Base-by-base conservation (phyloP, 1,140 invertebrate genomes). In the Drosophila pachea region DNA sequence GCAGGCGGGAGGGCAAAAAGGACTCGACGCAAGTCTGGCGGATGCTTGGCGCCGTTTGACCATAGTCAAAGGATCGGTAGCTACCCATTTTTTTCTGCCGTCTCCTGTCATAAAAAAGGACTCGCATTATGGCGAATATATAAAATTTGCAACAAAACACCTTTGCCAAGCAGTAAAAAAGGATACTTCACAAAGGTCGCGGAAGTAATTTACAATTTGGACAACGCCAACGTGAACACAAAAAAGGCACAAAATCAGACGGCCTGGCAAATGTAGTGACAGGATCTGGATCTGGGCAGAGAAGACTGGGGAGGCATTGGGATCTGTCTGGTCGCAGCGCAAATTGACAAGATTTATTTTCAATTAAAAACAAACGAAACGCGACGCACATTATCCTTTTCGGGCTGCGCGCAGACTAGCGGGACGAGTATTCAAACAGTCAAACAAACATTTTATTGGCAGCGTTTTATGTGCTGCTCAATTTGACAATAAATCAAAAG, bases 331-430 rank as follows among this genome's bases (percentile, higher is more conserved):
- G 68, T 65, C 35, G 60, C 76, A 73, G 64, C 73, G 76, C 69
- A 84, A 84, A 86, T 86, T 79, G 81, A 86, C 76, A 84, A 84
- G 81, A 84, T 86, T 86, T 84, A 84, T 84, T 77, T 84, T 84
- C 77, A 84, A 86, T 86, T 84, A 73, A 84, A 84, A 84, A 71
- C 77, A 70, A 83, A 78, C 70, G 58, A 60, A 68, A 64, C 33
- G 59, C 29, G 16, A 35, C 29, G 60, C 73, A 60, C 79, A 84
- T 86, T 84, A 86, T 81, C 76, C 70, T 78, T 70, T 65, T 63
- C 60, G 64, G 42, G 16, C 32, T 5, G 14, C n/a, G 14, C 43
- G 68, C n/a, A n/a, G 35, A 42, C 45, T 35, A 29, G 40, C n/a
- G 4, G 40, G 40, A 7, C n/a, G 5, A 9, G 36, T 8, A 3